A percentile compares a stretch with the other conserved stretches of the same genome.
Conservation (phyloP, 2,888 invertebrate species). For the Axea sp. region DNA sequence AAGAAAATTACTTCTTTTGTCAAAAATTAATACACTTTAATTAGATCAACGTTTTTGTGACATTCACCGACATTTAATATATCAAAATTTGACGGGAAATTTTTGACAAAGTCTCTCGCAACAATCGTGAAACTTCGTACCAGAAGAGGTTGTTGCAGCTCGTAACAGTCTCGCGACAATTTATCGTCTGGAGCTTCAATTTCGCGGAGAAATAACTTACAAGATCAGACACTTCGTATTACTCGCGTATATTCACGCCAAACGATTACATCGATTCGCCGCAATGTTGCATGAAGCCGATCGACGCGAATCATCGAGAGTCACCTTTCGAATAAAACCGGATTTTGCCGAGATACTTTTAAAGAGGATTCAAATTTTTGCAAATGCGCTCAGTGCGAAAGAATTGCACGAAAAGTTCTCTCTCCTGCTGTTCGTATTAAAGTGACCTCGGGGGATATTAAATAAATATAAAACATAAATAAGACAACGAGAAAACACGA, state of each 20-base stretch:
- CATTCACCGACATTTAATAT: too few relatives aligned
- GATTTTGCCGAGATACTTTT: slow-evolving; percentile 10
- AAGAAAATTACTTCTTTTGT: too few relatives aligned
- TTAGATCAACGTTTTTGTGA: too few relatives aligned
- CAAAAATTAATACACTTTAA: too few relatives aligned
- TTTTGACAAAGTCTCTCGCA: slow-evolving; percentile 4
- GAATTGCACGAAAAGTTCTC: too few relatives aligned
- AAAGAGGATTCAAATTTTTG: too few relatives aligned
- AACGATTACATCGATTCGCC: slow-evolving; percentile 48
- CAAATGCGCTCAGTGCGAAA: too few relatives aligned
- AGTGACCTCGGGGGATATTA: background rate
- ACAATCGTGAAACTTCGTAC: slow-evolving; percentile 4
- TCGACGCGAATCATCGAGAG: slow-evolving; percentile 21
- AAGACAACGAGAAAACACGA: slow-evolving; percentile 3
- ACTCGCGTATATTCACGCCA: slow-evolving; percentile 48
- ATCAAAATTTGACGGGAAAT: too few relatives aligned
- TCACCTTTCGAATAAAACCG: slow-evolving; percentile 12
- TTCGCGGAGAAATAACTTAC: slow-evolving; percentile 48
- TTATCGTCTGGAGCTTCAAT: slow-evolving; percentile 51
- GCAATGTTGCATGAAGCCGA: slow-evolving; percentile 14
- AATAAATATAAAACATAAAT: background rate
- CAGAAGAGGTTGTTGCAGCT: slow-evolving; percentile 15
- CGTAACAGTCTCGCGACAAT: slow-evolving; percentile 28
- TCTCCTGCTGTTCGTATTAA: background rate
- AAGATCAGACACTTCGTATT: slow-evolving; percentile 49